Evolutionary conservation across 2,113 vertebrate species (phyloP).

Genomic region (Xerus inauris): DNA sequence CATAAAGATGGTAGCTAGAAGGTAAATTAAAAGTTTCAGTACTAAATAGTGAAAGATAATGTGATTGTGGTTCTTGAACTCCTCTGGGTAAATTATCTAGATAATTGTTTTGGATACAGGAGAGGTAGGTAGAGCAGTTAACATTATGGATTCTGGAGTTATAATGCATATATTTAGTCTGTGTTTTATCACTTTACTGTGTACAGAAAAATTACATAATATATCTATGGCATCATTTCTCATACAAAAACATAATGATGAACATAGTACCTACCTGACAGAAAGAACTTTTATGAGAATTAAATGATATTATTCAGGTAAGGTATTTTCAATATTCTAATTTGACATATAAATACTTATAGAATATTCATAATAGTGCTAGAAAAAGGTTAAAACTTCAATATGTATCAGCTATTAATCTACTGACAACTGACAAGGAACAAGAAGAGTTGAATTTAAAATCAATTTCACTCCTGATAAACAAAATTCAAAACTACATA

Average conservation of each 20-base stretch:
- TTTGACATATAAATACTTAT: neutral
- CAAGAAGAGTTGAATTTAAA: neutral
- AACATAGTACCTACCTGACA: neutral
- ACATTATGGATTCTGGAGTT: neutral
- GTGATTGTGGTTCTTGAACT: neutral
- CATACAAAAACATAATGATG: neutral
- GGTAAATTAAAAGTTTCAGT: neutral
- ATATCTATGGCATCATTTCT: neutral
- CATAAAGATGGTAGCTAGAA: neutral
- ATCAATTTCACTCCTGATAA: conserved; percentile 17
- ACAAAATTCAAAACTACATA: neutral
- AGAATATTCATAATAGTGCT: neutral
- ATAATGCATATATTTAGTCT: neutral
- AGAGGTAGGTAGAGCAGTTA: neutral
- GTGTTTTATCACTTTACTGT: neutral
- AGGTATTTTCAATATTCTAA: neutral
- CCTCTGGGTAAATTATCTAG: neutral
- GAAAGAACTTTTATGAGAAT: neutral
- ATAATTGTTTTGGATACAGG: neutral
- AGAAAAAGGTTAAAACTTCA: neutral
- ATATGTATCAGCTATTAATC: neutral
- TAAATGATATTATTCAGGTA: neutral
- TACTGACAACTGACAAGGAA: neutral
- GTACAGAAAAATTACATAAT: neutral
- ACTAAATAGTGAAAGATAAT: conserved; percentile 17